These are phyloP conservation scores for Proteles cristata DNA, from an alignment of 2,113 vertebrate genomes.

Conservation along the genomic window DNA sequence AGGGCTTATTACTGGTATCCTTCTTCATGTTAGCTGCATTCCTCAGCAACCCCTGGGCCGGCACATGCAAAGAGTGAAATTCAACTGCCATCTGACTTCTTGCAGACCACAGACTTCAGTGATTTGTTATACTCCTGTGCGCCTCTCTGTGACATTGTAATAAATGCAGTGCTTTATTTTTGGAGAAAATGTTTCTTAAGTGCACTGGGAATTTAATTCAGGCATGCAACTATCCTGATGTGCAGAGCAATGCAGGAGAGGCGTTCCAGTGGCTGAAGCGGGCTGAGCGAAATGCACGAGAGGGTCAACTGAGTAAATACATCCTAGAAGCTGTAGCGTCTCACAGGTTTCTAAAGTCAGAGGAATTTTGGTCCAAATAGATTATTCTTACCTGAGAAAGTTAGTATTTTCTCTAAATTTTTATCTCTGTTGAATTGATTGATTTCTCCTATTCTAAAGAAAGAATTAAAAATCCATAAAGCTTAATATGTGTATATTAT, in stretches of 20 bases:
- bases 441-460: background rate
- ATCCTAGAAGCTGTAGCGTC: background rate
- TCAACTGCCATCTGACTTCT: slow-evolving; percentile 46
- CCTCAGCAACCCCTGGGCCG: slow-evolving; percentile 88
- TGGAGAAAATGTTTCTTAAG: background rate
- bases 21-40: slow-evolving; percentile 86
- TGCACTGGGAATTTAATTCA: background rate
- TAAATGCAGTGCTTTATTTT: slow-evolving; percentile 61
- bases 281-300: background rate
- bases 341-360: background rate
- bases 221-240: background rate
- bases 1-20: slow-evolving; percentile 90
- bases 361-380: background rate
- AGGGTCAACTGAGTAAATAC: background rate
- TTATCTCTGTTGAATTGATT: background rate
- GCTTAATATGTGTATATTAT: background rate
- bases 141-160: background rate
- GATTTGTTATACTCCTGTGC: background rate
- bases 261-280: accelerated
- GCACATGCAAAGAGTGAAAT: slow-evolving; percentile 84
- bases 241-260: background rate
- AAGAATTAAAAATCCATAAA: background rate
- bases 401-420: background rate
- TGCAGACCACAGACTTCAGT: accelerated
- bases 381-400: background rate